Evolutionary conservation across 2,113 vertebrate genomes (phyloP), one percentile per base, ranked within the genome.

Genomic region (Aleadryas rufinucha): DNA sequence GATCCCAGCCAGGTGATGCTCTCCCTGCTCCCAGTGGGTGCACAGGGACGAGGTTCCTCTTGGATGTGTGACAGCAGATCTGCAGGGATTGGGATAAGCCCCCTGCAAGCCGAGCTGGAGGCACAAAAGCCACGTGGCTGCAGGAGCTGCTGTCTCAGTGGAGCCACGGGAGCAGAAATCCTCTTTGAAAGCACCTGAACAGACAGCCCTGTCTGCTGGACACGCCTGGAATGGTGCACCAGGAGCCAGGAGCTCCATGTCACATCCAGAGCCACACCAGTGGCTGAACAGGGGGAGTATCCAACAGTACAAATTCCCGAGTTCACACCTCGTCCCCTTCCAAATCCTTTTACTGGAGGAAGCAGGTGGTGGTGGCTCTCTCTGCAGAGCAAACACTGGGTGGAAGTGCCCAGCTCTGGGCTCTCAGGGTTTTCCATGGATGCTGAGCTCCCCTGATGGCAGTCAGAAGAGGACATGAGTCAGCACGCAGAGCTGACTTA

Each of bases 211-310:
- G 28, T 5, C 45, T 75, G 84, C 35, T n/a, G 45, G 31, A 23
- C 42, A 53, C 71, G 16, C 13, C 18, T 24, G 31, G 31, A n/a
- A n/a, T 21, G 19, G 33, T 6, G 21, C 65, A 26, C 4, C 6
- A 28, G 30, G 17, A 26, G 66, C 5, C 6, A 33, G 27, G 16
- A 35, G 66, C 82, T 65, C 41, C 1, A 0, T 0, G 3, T 7
- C 42, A 47, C 21, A 23, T 0, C n/a, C 8, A 70, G 35, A 80
- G 39, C 23, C 50, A 35, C 49, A 33, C 2, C 35, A n/a, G 19
- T 0, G 27, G 22, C 75, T 44, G 52, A 49, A 11, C 0, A n/a
- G 37, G 37, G 22, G 22, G 37, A 64, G 23, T 2, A 49, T 11
- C 41, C 35, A 35, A 24, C 45, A 5, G 6, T 1, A 27, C 17